Evolutionary conservation across 2,113 vertebrate genomes (phyloP).

Genomic region (Megaleporinus macrocephalus): DNA sequence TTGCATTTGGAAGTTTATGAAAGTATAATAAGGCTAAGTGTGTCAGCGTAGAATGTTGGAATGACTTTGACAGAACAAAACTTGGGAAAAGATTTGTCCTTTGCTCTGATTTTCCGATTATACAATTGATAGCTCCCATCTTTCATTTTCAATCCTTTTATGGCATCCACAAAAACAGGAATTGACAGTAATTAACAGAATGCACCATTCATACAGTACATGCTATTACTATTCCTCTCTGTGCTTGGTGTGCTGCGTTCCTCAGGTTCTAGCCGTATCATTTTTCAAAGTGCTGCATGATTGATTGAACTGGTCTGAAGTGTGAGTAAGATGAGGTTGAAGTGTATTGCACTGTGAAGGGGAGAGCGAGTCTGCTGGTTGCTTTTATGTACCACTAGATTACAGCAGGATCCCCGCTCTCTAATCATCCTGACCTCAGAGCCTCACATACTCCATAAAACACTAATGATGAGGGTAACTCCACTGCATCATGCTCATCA

Average conservation of each 20-base stretch:
- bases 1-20: constrained; percentile 76
- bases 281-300: neutral
- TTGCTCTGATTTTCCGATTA: constrained; percentile 42
- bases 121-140: neutral
- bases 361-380: neutral
- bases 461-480: neutral
- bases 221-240: neutral
- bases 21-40: constrained; percentile 76
- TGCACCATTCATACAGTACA: neutral
- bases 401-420: neutral
- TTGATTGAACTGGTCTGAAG: neutral
- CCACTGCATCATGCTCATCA: constrained; percentile 12
- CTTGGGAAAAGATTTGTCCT: constrained; percentile 54
- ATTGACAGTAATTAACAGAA: neutral
- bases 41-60: constrained; percentile 77
- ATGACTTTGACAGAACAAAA: constrained; percentile 74
- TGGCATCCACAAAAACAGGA: neutral
- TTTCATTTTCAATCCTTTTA: neutral
- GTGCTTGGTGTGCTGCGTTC: neutral
- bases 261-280: neutral
- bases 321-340: neutral
- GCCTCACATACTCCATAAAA: constrained; percentile 7
- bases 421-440: constrained; percentile 16
- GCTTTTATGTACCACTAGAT: neutral
- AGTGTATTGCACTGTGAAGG: neutral